phyloP scores from a whole-genome alignment of 1,140 invertebrate species.

The Protaetia brevitarsis region DNA sequence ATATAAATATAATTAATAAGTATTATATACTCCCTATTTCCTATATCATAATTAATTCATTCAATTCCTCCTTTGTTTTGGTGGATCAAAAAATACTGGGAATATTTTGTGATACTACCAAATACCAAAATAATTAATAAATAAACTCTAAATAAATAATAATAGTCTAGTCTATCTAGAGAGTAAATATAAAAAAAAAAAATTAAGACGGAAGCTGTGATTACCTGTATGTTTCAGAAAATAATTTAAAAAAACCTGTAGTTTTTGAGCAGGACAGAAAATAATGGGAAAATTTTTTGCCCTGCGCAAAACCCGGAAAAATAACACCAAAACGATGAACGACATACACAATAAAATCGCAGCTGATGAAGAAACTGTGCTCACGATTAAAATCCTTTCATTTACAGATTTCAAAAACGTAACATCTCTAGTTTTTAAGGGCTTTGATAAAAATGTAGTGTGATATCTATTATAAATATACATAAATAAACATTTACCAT shows the following conservation, averaged over 20 bases:
- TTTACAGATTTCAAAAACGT: background rate
- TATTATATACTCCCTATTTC: no score
- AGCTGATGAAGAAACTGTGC: background rate
- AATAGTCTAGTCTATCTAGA: no score
- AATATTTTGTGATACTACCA: slow-evolving; percentile 50
- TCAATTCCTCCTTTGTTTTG: no score
- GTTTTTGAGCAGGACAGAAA: slow-evolving; percentile 38
- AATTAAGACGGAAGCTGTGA: slow-evolving; percentile 40
- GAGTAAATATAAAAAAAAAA: no score
- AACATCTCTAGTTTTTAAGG: background rate
- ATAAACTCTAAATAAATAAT: background rate
- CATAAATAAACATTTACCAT: background rate
- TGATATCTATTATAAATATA: slow-evolving; percentile 9
- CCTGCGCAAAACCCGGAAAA: slow-evolving; percentile 1
- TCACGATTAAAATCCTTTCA: background rate
- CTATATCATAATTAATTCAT: no score
- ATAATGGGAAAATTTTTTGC: slow-evolving; percentile 48
- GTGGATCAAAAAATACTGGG: slow-evolving; percentile 49
- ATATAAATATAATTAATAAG: background rate
- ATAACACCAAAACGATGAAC: background rate
- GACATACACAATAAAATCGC: background rate
- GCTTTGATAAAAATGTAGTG: slow-evolving; percentile 14
- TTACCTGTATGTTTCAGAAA: slow-evolving; percentile 33
- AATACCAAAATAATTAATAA: slow-evolving; percentile 25
- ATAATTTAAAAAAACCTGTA: background rate